These are phyloP conservation scores for Australoheros scitulus DNA, from an alignment of 2,113 vertebrate genomes.

Conservation along the genomic window DNA sequence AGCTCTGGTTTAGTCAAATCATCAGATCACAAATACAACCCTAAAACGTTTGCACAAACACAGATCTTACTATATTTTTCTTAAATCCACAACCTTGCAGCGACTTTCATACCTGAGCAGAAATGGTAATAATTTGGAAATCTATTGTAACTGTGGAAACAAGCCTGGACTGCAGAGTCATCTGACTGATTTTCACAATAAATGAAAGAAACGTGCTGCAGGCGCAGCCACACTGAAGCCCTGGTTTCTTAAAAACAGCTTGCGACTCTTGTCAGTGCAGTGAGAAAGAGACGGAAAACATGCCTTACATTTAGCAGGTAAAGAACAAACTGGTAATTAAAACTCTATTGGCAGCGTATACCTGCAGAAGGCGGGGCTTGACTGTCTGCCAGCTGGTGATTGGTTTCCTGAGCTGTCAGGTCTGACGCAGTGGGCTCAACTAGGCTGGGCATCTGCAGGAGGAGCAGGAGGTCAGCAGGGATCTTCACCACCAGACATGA, in stretches of 20 bases:
- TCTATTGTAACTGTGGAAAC: not conserved
- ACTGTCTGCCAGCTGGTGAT: not conserved
- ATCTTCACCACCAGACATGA: not conserved
- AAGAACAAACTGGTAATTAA: not conserved
- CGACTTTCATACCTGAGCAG: not conserved
- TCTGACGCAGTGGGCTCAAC: not conserved
- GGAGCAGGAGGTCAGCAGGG: constrained; percentile 21
- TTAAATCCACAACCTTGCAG: not conserved
- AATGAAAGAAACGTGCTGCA: not conserved
- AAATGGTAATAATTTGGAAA: not conserved
- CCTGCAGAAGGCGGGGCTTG: constrained; percentile 55
- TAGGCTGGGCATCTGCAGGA: constrained; percentile 7
- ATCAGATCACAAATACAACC: not conserved
- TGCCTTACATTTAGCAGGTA: constrained; percentile 16
- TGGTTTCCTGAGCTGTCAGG: constrained; percentile 27
- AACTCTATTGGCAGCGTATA: constrained; percentile 28
- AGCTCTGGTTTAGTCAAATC: not conserved
- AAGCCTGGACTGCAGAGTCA: fast-evolving
- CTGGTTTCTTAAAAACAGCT: constrained; percentile 24
- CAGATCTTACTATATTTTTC: not conserved
- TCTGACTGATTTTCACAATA: not conserved
- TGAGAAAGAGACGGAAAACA: constrained; percentile 33
- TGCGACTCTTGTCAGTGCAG: not conserved
- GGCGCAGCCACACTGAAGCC: not conserved
- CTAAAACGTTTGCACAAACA: not conserved